These are phyloP conservation scores for Bellardia pandia DNA, from an alignment of 2,888 invertebrate genomes.

Conservation along the genomic window DNA sequence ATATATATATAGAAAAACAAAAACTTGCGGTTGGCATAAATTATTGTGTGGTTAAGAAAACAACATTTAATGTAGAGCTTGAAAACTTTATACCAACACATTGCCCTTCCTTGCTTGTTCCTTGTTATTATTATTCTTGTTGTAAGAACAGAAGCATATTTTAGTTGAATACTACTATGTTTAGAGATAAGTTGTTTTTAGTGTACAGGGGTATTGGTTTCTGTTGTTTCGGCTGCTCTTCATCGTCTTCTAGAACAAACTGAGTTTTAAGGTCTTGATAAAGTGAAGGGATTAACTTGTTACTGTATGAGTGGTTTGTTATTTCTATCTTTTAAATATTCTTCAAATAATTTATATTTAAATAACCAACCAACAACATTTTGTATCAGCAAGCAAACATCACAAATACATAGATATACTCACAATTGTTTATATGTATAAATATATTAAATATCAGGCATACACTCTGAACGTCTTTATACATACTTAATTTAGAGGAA, in stretches of 20 bases:
- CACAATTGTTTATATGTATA: conserved; percentile 4
- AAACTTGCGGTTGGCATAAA: conserved; percentile 68
- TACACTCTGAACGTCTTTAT: neutral
- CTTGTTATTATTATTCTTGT: neutral
- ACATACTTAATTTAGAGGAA: neutral
- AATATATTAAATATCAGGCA: neutral
- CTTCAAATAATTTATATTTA: conserved; percentile 51
- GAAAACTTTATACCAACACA: conserved; percentile 26
- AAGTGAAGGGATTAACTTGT: conserved; percentile 71
- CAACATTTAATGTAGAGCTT: conserved; percentile 57
- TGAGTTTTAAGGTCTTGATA: conserved; percentile 58
- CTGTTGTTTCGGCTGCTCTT: conserved; percentile 34
- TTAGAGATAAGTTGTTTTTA: neutral
- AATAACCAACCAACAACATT: conserved; percentile 39
- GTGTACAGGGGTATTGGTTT: conserved; percentile 8
- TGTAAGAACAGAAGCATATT: conserved; percentile 3
- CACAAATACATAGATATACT: conserved; percentile 4
- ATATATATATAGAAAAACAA: conserved; percentile 34
- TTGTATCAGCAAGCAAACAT: neutral
- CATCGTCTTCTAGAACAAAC: neutral
- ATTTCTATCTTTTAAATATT: conserved; percentile 37
- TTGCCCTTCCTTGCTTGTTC: neutral
- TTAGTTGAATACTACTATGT: conserved; percentile 20
- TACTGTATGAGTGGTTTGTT: conserved; percentile 57
- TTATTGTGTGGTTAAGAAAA: conserved; percentile 69